A percentile compares a stretch with the other conserved stretches of the same genome.
Evolutionary conservation across 2,797 vertebrate genomes (phyloP).

Genomic region (Sebastes trivittatus): DNA sequence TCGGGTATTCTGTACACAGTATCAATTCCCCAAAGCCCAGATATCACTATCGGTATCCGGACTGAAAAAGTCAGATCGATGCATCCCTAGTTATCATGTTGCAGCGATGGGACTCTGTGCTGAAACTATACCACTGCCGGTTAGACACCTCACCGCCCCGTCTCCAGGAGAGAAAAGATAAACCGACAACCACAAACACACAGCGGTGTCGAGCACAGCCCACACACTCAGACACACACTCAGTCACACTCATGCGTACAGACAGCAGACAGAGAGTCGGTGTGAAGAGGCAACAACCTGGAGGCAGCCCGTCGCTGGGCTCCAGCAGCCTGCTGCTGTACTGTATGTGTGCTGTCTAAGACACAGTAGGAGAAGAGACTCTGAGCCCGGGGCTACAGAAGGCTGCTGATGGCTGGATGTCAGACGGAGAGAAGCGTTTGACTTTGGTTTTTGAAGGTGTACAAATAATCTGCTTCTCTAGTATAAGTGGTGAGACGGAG

Average conservation of each 20-base stretch:
- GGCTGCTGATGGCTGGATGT: background rate
- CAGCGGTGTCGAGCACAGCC: slow-evolving; percentile 38
- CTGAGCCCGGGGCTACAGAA: slow-evolving; percentile 1
- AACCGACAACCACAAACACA: slow-evolving; percentile 24
- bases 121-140: slow-evolving; percentile 12
- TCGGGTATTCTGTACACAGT: no score
- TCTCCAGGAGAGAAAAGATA: slow-evolving; percentile 35
- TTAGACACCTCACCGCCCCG: slow-evolving; percentile 8
- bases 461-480: background rate
- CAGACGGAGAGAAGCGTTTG: background rate
- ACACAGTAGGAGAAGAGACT: slow-evolving; percentile 11
- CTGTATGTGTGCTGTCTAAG: background rate
- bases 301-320: slow-evolving; percentile 27
- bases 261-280: slow-evolving; percentile 41
- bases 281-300: slow-evolving; percentile 43
- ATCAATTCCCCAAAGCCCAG: no score
- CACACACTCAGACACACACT: slow-evolving; percentile 56
- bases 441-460: background rate
- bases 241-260: background rate
- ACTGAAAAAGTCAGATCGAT: no score
- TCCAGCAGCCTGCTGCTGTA: slow-evolving; percentile 13
- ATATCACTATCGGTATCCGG: no score
- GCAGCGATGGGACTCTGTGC: slow-evolving; percentile 8
- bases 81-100: background rate
- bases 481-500: background rate